Conservation (phyloP, 2,113 vertebrate genomes). For the Mobula hypostoma region DNA sequence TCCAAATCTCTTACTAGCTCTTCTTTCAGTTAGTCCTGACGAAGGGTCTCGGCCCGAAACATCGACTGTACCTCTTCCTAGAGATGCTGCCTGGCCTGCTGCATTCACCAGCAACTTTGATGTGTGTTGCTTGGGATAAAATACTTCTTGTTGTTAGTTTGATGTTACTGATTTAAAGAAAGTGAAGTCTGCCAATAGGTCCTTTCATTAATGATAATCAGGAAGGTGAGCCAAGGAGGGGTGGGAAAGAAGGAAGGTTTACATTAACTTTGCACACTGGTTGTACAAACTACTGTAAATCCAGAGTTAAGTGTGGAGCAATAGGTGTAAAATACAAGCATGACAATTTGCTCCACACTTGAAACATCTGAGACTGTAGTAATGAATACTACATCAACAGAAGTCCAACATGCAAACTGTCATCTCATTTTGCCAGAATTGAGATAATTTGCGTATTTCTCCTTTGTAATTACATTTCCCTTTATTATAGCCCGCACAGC, state of each 20-base stretch:
- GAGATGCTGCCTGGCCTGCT: too few relatives aligned
- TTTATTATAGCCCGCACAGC: not conserved
- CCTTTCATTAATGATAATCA: not conserved
- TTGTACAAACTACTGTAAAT: not conserved
- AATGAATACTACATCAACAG: not conserved
- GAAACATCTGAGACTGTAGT: not conserved
- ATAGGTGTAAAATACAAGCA: not conserved
- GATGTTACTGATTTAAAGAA: not conserved
- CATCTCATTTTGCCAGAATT: not conserved
- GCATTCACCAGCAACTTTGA: too few relatives aligned
- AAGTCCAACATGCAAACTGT: not conserved
- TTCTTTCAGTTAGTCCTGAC: too few relatives aligned
- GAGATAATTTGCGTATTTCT: not conserved
- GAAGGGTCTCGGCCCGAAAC: too few relatives aligned
- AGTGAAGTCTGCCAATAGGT: not conserved
- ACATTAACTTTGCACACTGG: not conserved
- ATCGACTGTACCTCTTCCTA: too few relatives aligned
- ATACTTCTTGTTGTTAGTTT: not conserved
- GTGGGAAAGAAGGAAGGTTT: not conserved
- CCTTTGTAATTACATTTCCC: not conserved
- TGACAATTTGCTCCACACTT: not conserved
- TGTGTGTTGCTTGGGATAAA: too few relatives aligned
- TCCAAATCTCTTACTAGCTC: too few relatives aligned
- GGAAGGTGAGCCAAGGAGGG: not conserved
- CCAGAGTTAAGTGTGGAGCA: too few relatives aligned